A percentile compares a stretch with the other conserved stretches of the same genome.
phyloP scores from a whole-genome alignment of 2,113 vertebrate genomes.

The Perca schrenkii region DNA sequence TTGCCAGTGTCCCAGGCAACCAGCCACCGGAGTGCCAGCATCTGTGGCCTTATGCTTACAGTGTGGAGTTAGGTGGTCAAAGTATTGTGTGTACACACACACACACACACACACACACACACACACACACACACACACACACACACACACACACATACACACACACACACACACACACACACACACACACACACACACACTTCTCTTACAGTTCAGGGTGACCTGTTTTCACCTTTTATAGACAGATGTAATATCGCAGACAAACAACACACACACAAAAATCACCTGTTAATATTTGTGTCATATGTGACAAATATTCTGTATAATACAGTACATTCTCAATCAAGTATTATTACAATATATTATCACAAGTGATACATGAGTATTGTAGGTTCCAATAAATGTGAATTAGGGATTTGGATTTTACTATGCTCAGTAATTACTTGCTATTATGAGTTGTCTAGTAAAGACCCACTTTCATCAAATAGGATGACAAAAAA shows the following conservation, averaged over 20 bases:
- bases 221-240: conserved; percentile 5
- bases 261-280: background rate
- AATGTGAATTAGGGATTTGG: too few species aligned
- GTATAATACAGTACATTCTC: too few species aligned
- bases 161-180: background rate
- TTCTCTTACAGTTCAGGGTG: conserved; percentile 12
- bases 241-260: background rate
- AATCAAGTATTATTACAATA: too few species aligned
- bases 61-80: conserved; percentile 51
- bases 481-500: background rate
- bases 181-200: background rate
- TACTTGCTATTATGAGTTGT: background rate
- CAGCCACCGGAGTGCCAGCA: conserved; percentile 34
- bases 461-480: background rate
- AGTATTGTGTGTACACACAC: background rate
- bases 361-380: too few species aligned
- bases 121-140: background rate
- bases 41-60: conserved; percentile 44
- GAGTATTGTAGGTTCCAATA: background rate
- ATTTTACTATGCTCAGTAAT: background rate
- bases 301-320: too few species aligned
- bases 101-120: background rate
- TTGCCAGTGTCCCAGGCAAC: conserved; percentile 61
- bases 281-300: too few species aligned
- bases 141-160: background rate